Percentiles rank a stretch among this genome's conserved stretches.
These are phyloP conservation scores for Montipora capitata DNA, from an alignment of 92 coral and sea anemone genomes.

Conservation along the genomic window DNA sequence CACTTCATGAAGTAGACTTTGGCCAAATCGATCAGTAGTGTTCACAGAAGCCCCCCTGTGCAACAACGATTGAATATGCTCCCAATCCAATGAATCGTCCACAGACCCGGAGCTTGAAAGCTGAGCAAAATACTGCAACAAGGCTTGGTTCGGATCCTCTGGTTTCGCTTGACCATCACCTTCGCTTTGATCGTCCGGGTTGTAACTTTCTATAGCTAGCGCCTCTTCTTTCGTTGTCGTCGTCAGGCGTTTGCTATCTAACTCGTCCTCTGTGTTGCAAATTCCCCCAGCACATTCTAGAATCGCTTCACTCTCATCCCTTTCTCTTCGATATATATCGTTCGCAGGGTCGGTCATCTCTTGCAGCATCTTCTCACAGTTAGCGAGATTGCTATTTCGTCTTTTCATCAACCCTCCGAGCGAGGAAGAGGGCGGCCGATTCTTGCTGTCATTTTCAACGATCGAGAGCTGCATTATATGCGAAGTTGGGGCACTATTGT, in stretches of 20 bases:
- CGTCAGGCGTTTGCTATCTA: neutral
- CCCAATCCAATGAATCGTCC: conserved; percentile 69
- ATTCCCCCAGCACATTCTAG: conserved; percentile 18
- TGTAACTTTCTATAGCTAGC: neutral
- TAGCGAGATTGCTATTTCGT: conserved; percentile 25
- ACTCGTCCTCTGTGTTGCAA: neutral
- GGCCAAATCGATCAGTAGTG: conserved; percentile 70
- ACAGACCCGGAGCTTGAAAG: conserved; percentile 68
- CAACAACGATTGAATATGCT: conserved; percentile 65
- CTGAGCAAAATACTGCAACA: conserved; percentile 72
- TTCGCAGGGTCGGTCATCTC: neutral
- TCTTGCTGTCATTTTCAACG: conserved; percentile 3
- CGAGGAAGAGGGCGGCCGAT: neutral
- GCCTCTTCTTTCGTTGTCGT: neutral
- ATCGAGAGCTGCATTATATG: neutral
- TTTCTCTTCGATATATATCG: conserved; percentile 13
- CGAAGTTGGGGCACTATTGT: neutral
- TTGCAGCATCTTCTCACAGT: conserved; percentile 38
- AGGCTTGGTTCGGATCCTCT: conserved; percentile 63
- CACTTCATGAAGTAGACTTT: conserved; percentile 79
- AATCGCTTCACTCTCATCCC: conserved; percentile 26
- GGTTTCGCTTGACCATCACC: conserved; percentile 16
- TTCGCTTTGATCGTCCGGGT: neutral
- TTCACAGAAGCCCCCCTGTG: conserved; percentile 74
- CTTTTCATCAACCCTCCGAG: conserved; percentile 20